Evolutionary conservation across 2,888 invertebrate genomes (phyloP).

Genomic region (Hemithea aestivaria): DNA sequence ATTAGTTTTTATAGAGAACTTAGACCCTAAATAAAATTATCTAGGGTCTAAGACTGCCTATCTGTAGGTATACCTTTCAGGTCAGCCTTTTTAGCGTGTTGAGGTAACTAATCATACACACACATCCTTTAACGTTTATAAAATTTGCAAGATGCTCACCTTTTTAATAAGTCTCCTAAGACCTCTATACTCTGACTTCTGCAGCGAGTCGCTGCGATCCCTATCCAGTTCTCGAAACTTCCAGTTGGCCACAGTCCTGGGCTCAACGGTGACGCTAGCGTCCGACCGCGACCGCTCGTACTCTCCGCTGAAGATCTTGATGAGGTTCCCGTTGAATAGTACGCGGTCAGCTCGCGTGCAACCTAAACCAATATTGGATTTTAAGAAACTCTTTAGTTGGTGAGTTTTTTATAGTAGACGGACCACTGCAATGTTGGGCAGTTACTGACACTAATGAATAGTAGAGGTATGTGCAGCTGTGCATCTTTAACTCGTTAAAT

Average conservation of each 20-base stretch:
- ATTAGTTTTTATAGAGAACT: too few species aligned
- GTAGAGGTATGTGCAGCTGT: too few species aligned
- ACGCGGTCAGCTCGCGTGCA: constrained; percentile 88
- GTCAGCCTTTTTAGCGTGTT: too few species aligned
- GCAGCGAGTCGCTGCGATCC: constrained; percentile 87
- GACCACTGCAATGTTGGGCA: too few species aligned
- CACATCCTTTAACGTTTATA: neutral
- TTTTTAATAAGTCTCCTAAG: constrained; percentile 90
- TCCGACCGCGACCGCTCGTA: constrained; percentile 73
- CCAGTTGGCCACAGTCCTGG: constrained; percentile 87
- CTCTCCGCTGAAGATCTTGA: constrained; percentile 91
- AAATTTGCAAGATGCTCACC: constrained; percentile 46
- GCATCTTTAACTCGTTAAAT: too few species aligned
- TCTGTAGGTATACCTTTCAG: too few species aligned
- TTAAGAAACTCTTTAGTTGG: constrained; percentile 9
- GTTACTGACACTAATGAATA: too few species aligned
- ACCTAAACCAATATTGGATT: constrained; percentile 41
- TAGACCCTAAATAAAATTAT: too few species aligned
- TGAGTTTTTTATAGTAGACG: too few species aligned
- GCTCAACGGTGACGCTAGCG: constrained; percentile 45
- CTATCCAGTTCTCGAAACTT: constrained; percentile 92
- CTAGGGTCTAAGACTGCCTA: too few species aligned
- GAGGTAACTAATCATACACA: too few species aligned
- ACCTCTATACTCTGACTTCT: constrained; percentile 89
- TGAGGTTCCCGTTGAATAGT: constrained; percentile 90